Base-by-base conservation (phyloP, 2,797 vertebrate genomes). In the Hippopotamyrus pictus region DNA sequence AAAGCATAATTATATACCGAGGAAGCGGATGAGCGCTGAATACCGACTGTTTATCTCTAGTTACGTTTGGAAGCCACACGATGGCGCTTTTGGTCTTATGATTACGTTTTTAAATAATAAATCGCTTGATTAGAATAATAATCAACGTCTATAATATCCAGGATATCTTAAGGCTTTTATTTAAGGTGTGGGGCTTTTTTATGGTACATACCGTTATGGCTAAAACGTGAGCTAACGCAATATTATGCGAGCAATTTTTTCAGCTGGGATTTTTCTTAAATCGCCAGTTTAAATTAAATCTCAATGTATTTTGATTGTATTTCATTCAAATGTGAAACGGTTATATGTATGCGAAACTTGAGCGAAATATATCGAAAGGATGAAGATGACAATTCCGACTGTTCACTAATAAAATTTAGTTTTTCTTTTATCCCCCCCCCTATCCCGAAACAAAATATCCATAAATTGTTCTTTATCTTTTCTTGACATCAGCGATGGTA, bases 41-140 rank as follows among this genome's bases (percentile, higher is more conserved):
- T 12, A 84, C 9, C 0, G 44, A 29, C 53, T 84, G 5, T 65
- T 5, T 29, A 25, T 44, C 14, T 25, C 14, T 9, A 19, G 83
- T 83, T 83, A 50, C 54, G 84, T 62, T 41, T 82, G 92, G 22
- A 3, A 89, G 89, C 94, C 96, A 96, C 95, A 93, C 96, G 96
- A 96, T 96, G 96, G 96, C 57, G 96, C 95, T 95, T 95, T 95
- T 93, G 95, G 90, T 95, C 96, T 95, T 91, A 50, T 79, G 22
- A 0, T 69, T 5, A 53, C 1, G 4, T 51, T 85, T 88, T 90
- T 76, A 76, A 62, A 86, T 41, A 50, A 25, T 46, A 88, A 88
- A 37, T 33, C 48, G 54, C 41, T 89, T 48, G 76, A 89, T 83
- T 33, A 25, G 79, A 89, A 65, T 85, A 50, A 41, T 82, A 48